Base-by-base conservation (phyloP, 2,113 vertebrate genomes). In the Spizaetus ornatus region DNA sequence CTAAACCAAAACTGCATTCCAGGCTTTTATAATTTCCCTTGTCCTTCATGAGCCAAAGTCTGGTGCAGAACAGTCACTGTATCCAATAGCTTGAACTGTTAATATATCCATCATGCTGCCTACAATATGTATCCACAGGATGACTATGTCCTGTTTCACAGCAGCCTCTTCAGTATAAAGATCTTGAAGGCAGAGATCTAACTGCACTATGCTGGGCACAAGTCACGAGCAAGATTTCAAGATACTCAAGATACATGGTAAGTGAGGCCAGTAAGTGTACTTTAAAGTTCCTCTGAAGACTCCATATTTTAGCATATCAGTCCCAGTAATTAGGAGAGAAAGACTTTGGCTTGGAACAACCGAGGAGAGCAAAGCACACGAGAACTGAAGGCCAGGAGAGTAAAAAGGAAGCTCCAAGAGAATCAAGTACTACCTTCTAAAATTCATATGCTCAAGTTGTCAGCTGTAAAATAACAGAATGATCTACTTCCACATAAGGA, bases 131-230 rank as follows among this genome's bases (percentile, higher is more conserved):
- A 56, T 29, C 26, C 43, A 47, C 34, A 47, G 55, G 61, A 63
- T 45, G 53, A 45, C 29, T 18, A 31, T 7, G 22, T 34, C 26
- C 7, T 3, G 23, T 48, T 52, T 34, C 63, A 90, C 8, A 62
- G 62, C 22, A 70, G 42, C 43, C 42, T 77, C 42, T 16, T 45
- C 69, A 32, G 20, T 48, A 72, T 21, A 59, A 45, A 74, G 32
- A 74, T 9, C 34, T 36, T 4, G 3, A 31, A 86, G 21, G 52
- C 3, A 71, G 29, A 22, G 50, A 62, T 62, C 52, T 38, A 47
- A 61, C 26, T 25, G 34, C 42, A n/a, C 26, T 7, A 10, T 1
- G 2, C 11, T 6, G 29, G n/a, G 17, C 45, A 40, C 1, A 1
- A 83, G 23, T 58, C 36, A 29, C 3, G 5, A 91, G 34, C 40